A percentile compares a stretch with the other conserved stretches of the same genome.
Evolutionary conservation across 2,113 vertebrate genomes (phyloP).

Genomic region (Gopherus flavomarginatus): DNA sequence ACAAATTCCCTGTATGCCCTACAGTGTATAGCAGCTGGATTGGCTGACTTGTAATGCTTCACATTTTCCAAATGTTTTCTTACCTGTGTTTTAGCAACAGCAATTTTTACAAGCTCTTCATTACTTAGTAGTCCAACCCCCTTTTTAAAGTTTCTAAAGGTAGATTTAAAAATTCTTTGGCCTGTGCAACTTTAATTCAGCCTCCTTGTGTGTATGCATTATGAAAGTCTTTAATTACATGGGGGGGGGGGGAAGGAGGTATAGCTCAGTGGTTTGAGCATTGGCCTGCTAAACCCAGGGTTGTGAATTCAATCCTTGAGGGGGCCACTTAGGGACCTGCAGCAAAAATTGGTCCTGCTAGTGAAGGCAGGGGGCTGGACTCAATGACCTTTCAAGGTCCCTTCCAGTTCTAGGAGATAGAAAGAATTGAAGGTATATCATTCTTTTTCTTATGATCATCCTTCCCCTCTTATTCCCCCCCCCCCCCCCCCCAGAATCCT

Average conservation of each 20-base stretch:
- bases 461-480: too few relatives aligned
- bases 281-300: too few relatives aligned
- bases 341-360: too few relatives aligned
- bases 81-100: conserved; percentile 60
- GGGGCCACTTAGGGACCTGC: too few relatives aligned
- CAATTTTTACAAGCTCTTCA: conserved; percentile 24
- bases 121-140: background rate
- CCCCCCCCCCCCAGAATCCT: background rate
- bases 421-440: too few relatives aligned
- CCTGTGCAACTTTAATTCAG: background rate
- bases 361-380: too few relatives aligned
- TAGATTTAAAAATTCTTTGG: background rate
- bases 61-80: conserved; percentile 54
- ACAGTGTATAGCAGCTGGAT: conserved; percentile 25
- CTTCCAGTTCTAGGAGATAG: too few relatives aligned
- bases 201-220: fast-evolving
- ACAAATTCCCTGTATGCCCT: conserved; percentile 29
- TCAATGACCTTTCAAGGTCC: too few relatives aligned
- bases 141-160: background rate
- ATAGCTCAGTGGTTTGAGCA: too few relatives aligned
- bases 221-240: background rate
- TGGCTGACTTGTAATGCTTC: conserved; percentile 33
- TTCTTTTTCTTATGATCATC: too few relatives aligned
- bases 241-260: too few relatives aligned
- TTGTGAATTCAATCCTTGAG: too few relatives aligned